Base-by-base conservation (phyloP, 2,888 invertebrate genomes). In the Rhingia campestris region DNA sequence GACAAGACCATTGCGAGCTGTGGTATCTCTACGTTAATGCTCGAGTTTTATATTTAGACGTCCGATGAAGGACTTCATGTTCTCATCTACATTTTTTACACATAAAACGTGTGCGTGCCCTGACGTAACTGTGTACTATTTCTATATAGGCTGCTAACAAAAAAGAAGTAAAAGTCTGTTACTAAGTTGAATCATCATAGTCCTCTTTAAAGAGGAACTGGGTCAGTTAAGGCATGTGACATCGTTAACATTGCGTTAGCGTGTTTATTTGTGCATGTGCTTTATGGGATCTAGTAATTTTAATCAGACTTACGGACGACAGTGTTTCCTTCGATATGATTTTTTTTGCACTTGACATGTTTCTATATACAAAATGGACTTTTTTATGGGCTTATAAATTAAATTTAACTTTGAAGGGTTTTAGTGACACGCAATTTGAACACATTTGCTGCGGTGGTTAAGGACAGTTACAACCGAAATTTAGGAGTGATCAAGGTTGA, bases 61-160 rank as follows among this genome's bases (percentile, higher is more conserved):
- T 37, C 14, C 37, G 14, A 12, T 14, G 5, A 56, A 39, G 37
- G 56, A 56, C 37, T 37, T 37, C 10, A 10, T 37, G 12, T 37
- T 22, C 37, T 56, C 14, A 56, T 37, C 56, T 14, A 56, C 22
- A n/a, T 14, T 56, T 35, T 35, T 56, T 56, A 56, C 39, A 39
- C 37, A 32, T 12, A 56, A 49, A 56, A 56, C 56, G 56, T 56
- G 56, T 56, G 56, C 56, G 56, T 56, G 56, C 37, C 14, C 39
- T 56, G 56, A 35, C 56, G 56, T 56, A 56, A 39, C 35, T 5
- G 33, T 22, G 9, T 22, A 7, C 9, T 22, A 9, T 45, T 47
- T 9, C 14, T 47, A 0, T 32, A 30, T 49, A 30, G 22, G 22
- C 49, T 10, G 37, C 37, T 14, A 2, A 22, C 22, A 37, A 37